Conservation (phyloP, 2,888 invertebrate genomes). For the Hypolimnas misippus region DNA sequence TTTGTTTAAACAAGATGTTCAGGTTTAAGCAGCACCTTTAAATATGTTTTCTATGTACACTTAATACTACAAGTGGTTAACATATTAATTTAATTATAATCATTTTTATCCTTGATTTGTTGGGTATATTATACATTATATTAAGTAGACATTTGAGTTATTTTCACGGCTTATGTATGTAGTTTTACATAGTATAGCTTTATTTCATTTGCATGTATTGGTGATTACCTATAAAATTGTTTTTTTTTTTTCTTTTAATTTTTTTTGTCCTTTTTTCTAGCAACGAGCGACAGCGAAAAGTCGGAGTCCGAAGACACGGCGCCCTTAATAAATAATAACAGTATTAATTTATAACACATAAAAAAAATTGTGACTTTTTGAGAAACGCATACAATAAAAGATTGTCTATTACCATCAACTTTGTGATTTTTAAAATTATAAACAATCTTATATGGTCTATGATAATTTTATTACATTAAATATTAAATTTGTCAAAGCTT, state of each 20-base stretch:
- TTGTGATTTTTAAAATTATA: too few species aligned
- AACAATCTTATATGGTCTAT: not conserved
- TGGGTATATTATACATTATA: not conserved
- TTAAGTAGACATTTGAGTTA: not conserved
- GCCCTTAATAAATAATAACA: slow-evolving; percentile 66
- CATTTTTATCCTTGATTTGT: not conserved
- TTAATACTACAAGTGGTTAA: not conserved
- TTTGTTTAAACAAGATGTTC: too few species aligned
- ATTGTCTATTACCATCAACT: too few species aligned
- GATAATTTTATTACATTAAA: not conserved
- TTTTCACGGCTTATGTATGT: slow-evolving; percentile 17
- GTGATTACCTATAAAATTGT: not conserved
- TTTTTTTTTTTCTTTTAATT: slow-evolving; percentile 8
- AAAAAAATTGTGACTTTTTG: not conserved
- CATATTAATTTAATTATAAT: not conserved
- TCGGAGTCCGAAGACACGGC: slow-evolving; percentile 65
- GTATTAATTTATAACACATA: slow-evolving; percentile 43
- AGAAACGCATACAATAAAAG: not conserved
- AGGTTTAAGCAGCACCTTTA: not conserved
- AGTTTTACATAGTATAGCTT: slow-evolving; percentile 22
- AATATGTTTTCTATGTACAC: not conserved
- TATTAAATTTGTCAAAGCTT: too few species aligned
- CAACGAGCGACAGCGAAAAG: slow-evolving; percentile 67
- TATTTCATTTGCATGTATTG: slow-evolving; percentile 23
- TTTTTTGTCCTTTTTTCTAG: slow-evolving; percentile 53